A percentile compares a stretch with the other conserved stretches of the same genome.
phyloP scores from a whole-genome alignment of 2,888 invertebrate species.

The Eupelmus urozonus region DNA sequence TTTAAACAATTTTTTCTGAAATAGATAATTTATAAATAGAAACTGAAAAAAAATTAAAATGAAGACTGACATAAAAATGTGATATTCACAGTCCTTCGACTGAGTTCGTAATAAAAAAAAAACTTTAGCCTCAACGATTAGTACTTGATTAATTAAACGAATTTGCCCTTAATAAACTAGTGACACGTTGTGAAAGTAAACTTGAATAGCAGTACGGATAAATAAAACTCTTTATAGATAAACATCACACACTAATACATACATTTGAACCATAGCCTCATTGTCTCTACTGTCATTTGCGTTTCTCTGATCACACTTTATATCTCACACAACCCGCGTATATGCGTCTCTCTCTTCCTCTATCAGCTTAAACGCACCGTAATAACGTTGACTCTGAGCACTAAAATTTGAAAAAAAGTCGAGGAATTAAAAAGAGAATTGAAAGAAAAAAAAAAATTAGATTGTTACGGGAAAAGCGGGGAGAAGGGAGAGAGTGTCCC shows the following conservation, averaged over 20 bases:
- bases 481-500: slow-evolving; percentile 33
- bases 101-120: too few species aligned
- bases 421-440: background rate
- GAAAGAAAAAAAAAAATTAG: slow-evolving; percentile 14
- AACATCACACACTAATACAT: too few species aligned
- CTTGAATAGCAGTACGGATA: slow-evolving; percentile 2
- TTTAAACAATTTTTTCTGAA: too few species aligned
- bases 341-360: background rate
- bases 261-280: background rate
- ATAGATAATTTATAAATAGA: too few species aligned
- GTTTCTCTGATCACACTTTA: slow-evolving; percentile 13
- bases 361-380: slow-evolving; percentile 20
- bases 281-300: slow-evolving; percentile 24
- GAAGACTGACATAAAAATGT: too few species aligned
- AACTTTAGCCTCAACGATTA: slow-evolving; percentile 16
- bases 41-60: background rate
- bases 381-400: slow-evolving; percentile 5
- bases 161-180: background rate
- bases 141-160: background rate
- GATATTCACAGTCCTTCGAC: too few species aligned
- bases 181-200: slow-evolving; percentile 10
- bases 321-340: background rate
- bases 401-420: background rate
- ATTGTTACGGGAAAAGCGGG: background rate
- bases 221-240: background rate